phyloP scores from a whole-genome alignment of 2,113 vertebrate species.

The Baryphthengus martii region DNA sequence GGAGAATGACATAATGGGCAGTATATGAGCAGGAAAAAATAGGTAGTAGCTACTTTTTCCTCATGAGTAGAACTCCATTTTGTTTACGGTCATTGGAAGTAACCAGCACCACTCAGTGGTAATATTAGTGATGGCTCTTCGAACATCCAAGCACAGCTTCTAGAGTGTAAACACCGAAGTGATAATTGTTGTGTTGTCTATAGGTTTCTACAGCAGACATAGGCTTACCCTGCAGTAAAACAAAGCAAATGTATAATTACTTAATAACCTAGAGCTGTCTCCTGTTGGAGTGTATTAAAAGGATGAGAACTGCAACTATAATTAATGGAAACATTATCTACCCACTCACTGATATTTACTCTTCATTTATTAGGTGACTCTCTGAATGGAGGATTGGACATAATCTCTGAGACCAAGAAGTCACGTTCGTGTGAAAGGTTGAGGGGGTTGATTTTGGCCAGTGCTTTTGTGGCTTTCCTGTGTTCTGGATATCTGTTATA shows the following conservation, averaged over 20 bases:
- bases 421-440: background rate
- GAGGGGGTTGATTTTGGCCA: background rate
- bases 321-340: background rate
- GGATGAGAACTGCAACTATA: background rate
- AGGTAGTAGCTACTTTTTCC: background rate
- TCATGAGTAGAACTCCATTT: background rate
- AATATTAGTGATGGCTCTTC: background rate
- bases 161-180: background rate
- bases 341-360: background rate
- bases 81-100: background rate
- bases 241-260: background rate
- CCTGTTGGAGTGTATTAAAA: background rate
- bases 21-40: background rate
- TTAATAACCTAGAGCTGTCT: background rate
- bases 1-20: background rate
- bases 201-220: background rate
- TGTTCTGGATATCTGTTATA: background rate
- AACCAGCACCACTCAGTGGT: slow-evolving; percentile 24
- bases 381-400: background rate
- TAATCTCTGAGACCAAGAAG: background rate
- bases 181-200: background rate
- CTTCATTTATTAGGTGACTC: background rate
- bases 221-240: background rate
- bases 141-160: background rate
- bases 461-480: background rate